Percentiles rank a stretch among this genome's conserved stretches.
These are phyloP conservation scores for Antheraea assamensis DNA, from an alignment of 2,888 invertebrate genomes.

Conservation along the genomic window DNA sequence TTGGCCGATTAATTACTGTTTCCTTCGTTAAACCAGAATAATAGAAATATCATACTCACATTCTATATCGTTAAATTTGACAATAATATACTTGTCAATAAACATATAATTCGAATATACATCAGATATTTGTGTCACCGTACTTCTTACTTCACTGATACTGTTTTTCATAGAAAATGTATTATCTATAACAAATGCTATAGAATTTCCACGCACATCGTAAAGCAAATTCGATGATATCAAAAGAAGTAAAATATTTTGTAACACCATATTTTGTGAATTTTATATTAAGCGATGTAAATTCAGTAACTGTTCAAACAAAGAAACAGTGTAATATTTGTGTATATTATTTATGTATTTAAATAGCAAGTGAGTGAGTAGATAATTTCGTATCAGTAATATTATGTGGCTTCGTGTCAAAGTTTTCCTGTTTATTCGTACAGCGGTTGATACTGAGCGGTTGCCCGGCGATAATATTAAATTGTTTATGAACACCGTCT, in stretches of 20 bases:
- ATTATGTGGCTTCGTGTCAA: neutral
- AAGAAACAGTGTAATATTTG: neutral
- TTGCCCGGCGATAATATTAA: neutral
- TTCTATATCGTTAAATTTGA: neutral
- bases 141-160: neutral
- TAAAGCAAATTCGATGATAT: neutral
- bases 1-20: neutral
- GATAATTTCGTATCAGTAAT: neutral
- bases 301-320: neutral
- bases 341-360: neutral
- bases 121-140: neutral
- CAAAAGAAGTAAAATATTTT: neutral
- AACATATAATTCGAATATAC: constrained; percentile 13
- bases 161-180: neutral
- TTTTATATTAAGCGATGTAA: neutral
- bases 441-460: neutral
- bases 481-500: neutral
- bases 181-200: constrained; percentile 19
- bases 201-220: constrained; percentile 22
- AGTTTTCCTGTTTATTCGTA: neutral
- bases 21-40: neutral
- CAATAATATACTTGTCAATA: constrained; percentile 10
- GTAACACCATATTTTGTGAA: neutral
- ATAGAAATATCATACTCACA: neutral
- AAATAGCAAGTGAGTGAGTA: neutral